Evolutionary conservation across 2,113 vertebrate genomes (phyloP).

Genomic region (Urocolius indicus): DNA sequence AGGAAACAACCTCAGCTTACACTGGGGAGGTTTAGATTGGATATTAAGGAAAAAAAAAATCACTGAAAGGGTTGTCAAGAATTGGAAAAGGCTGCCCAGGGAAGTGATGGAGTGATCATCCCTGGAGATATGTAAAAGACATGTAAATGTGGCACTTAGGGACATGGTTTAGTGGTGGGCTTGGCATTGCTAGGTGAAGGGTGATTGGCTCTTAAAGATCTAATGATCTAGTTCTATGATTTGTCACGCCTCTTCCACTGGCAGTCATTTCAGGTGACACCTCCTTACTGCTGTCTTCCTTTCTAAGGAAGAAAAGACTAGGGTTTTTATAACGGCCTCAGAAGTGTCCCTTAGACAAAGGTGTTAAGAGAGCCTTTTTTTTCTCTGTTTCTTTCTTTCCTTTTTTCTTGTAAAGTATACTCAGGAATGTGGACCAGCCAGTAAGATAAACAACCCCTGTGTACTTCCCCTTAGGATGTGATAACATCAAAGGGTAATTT

Average conservation of each 20-base stretch:
- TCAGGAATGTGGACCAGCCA: not conserved
- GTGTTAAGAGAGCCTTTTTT: not conserved
- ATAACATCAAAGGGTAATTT: slow-evolving; percentile 47
- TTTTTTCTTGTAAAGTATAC: slow-evolving; percentile 1
- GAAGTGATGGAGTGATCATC: too few relatives aligned
- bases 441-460: slow-evolving; percentile 31
- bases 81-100: too few relatives aligned
- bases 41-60: too few relatives aligned
- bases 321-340: not conserved
- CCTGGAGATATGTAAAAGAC: too few relatives aligned
- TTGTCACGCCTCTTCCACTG: not conserved
- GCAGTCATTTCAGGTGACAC: not conserved
- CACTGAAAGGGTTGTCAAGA: too few relatives aligned
- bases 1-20: too few relatives aligned
- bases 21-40: too few relatives aligned
- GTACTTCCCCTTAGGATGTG: not conserved
- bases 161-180: too few relatives aligned
- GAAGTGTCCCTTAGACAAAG: slow-evolving; percentile 1
- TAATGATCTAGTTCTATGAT: not conserved
- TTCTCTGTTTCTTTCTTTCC: not conserved
- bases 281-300: not conserved
- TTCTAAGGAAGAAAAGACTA: not conserved
- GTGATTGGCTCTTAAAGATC: too few relatives aligned
- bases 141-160: too few relatives aligned
- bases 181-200: too few relatives aligned